Percentiles rank a stretch among this genome's conserved stretches.
Conservation (phyloP, 2,113 vertebrate genomes). For the Alouatta palliata region DNA sequence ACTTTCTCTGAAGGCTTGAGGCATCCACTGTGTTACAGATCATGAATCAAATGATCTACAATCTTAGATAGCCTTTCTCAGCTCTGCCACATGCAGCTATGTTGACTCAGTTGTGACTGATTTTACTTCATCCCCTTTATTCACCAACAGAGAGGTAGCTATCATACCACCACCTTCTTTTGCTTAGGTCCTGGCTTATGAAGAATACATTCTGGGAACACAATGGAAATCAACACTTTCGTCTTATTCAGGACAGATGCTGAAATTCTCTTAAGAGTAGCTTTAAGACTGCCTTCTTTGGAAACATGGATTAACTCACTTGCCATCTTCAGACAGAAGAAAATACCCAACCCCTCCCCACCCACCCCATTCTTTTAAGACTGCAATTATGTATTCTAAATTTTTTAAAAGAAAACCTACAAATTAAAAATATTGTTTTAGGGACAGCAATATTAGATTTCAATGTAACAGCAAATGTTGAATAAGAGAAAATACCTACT, state of each 20-base stretch:
- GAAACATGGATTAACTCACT: not conserved
- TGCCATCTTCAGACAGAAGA: not conserved
- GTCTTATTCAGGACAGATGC: not conserved
- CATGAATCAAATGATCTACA: not conserved
- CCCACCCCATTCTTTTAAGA: too few species aligned
- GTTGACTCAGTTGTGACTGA: not conserved
- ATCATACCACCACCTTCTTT: not conserved
- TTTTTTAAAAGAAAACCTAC: not conserved
- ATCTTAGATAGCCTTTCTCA: not conserved
- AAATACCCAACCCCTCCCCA: rapidly evolving
- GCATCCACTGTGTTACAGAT: not conserved
- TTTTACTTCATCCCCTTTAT: not conserved
- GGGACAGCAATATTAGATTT: not conserved
- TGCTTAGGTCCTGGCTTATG: not conserved
- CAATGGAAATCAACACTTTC: not conserved
- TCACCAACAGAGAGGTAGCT: not conserved
- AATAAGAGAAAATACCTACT: not conserved
- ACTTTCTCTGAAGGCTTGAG: not conserved
- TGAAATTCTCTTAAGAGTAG: not conserved
- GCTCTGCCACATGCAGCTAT: not conserved
- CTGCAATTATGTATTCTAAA: not conserved
- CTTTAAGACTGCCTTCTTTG: not conserved
- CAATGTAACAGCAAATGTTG: not conserved
- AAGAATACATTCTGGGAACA: not conserved
- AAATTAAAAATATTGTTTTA: not conserved